Percentiles rank a stretch among this genome's conserved stretches.
Conservation (phyloP, 64 coral and sea anemone species). For the Dendronephthya gigantea region DNA sequence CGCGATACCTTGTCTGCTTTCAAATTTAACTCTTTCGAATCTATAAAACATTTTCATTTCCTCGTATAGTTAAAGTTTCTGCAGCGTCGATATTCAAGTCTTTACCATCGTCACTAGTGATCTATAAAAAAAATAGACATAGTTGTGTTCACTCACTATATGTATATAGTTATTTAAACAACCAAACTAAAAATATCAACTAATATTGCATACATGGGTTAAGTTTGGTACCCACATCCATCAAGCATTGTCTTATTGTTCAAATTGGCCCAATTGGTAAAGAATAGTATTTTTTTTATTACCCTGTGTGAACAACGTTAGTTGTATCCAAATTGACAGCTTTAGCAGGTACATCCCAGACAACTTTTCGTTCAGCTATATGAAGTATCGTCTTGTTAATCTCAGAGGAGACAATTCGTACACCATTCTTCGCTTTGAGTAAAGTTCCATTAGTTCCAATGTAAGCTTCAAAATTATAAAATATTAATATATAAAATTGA, state of each 20-base stretch:
- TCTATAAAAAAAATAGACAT: neutral
- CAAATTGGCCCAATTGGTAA: too few species aligned
- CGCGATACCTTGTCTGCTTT: neutral
- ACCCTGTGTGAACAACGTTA: conserved; percentile 3
- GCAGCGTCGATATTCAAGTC: neutral
- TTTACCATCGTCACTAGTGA: conserved; percentile 12
- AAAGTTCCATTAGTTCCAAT: neutral
- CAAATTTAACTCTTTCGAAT: neutral
- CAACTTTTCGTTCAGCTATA: neutral
- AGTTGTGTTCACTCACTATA: neutral
- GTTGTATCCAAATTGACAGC: neutral
- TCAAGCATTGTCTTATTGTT: too few species aligned
- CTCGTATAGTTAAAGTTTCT: neutral
- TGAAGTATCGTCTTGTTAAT: neutral
- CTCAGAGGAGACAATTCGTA: neutral
- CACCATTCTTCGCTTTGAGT: neutral
- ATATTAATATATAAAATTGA: too few species aligned
- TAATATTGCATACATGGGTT: too few species aligned
- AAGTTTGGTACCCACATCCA: too few species aligned
- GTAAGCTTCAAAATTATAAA: neutral
- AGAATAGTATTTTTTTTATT: too few species aligned
- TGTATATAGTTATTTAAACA: too few species aligned
- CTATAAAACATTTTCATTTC: conserved; percentile 7
- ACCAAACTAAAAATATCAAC: too few species aligned
- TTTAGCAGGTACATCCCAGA: conserved; percentile 1